Percentiles rank a stretch among this genome's conserved stretches.
Evolutionary conservation across 1,140 invertebrate species (phyloP).

Genomic region (Heterodera schachtii): DNA sequence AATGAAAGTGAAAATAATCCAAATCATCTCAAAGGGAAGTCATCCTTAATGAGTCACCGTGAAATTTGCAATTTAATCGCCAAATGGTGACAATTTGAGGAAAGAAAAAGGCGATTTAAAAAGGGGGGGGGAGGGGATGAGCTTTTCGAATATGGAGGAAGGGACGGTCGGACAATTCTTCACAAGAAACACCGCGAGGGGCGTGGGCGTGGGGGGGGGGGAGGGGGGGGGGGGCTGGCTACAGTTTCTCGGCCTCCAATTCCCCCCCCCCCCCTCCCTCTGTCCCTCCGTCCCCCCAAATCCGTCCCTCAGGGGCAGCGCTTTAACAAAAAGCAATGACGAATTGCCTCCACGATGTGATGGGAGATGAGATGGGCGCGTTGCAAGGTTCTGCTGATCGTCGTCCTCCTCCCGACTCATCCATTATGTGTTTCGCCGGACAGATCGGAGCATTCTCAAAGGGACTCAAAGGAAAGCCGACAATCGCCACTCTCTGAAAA

Average conservation of each 20-base stretch:
- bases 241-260: too few species aligned
- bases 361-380: not conserved
- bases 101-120: too few species aligned
- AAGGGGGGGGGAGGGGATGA: not conserved
- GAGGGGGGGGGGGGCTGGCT: too few species aligned
- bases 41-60: too few species aligned
- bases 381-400: not conserved
- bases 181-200: too few species aligned
- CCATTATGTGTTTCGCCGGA: not conserved
- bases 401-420: not conserved
- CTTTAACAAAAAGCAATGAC: slow-evolving; percentile 1
- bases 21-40: too few species aligned
- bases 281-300: not conserved
- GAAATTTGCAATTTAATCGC: too few species aligned
- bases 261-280: too few species aligned
- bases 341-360: not conserved
- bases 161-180: not conserved
- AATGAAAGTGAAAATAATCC: too few species aligned
- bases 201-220: too few species aligned
- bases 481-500: slow-evolving; percentile 7
- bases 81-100: too few species aligned
- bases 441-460: not conserved
- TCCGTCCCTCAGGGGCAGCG: not conserved
- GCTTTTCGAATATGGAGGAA: not conserved
- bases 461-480: not conserved